Evolutionary conservation across 2,113 vertebrate genomes (phyloP).

Genomic region (Erpornis zantholeuca): DNA sequence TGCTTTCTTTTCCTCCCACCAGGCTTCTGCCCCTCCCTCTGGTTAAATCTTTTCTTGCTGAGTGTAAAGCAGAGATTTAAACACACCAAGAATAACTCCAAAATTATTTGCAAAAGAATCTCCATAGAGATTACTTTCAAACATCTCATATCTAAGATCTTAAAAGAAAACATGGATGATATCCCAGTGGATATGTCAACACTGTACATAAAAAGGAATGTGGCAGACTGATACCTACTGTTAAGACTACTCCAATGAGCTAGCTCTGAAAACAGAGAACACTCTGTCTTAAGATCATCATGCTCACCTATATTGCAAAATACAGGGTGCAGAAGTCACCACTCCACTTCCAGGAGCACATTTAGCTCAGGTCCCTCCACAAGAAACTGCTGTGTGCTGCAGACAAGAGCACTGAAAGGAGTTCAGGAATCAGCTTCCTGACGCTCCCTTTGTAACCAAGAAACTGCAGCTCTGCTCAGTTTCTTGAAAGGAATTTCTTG

Average conservation of each 20-base stretch:
- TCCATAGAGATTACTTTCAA: not conserved
- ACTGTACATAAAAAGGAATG: not conserved
- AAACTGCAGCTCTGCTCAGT: not conserved
- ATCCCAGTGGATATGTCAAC: not conserved
- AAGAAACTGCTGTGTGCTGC: not conserved
- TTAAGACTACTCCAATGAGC: not conserved
- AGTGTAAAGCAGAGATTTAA: not conserved
- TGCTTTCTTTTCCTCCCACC: no score
- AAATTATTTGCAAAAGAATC: not conserved
- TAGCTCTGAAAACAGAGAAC: not conserved
- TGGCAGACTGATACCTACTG: not conserved
- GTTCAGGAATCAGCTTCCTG: not conserved
- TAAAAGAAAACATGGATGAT: not conserved
- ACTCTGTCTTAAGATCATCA: not conserved
- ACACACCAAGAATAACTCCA: not conserved
- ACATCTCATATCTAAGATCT: not conserved
- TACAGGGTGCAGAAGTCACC: not conserved
- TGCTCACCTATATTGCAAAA: not conserved
- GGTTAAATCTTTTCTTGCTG: not conserved
- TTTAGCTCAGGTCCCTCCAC: not conserved
- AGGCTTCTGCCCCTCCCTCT: not conserved
- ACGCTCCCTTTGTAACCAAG: not conserved
- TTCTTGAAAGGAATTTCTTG: not conserved
- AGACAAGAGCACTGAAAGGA: not conserved
- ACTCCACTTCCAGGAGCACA: not conserved